Conservation (phyloP, 2,113 vertebrate genomes). For the Bos taurus region ARS-UCD2.0 NC_037348.1:39818501-39819000, state of each 20-base stretch:
- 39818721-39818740: background rate
- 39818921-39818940: background rate
- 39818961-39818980: background rate
- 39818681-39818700: background rate
- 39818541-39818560: background rate
- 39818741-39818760: background rate
- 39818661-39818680: background rate
- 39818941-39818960: background rate
- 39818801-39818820: background rate
- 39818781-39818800: background rate
- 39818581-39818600: background rate
- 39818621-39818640: background rate
- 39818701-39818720: background rate
- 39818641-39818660: background rate
- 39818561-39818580: background rate
- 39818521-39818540: background rate
- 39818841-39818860: background rate
- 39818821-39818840: background rate
- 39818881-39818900: background rate
- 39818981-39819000: background rate
- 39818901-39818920: background rate
- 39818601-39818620: background rate
- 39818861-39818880: background rate
- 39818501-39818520: background rate
- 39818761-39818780: background rate